A percentile compares a stretch with the other conserved stretches of the same genome.
Conservation (phyloP, 2,888 invertebrate genomes). For the Cosmia pyralina region DNA sequence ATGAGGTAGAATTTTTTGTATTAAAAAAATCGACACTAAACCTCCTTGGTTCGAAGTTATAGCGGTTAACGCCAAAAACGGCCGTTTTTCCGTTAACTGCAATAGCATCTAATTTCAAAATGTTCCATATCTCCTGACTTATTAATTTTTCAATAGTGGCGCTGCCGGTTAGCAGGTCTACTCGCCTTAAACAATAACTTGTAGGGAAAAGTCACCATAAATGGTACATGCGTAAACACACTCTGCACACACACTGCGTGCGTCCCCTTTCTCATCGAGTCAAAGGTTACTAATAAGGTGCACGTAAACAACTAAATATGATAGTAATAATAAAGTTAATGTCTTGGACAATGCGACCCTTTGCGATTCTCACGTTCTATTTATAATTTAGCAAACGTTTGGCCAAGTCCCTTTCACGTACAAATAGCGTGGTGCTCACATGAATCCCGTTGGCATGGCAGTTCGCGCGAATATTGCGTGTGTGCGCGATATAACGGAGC, state of each 20-base stretch:
- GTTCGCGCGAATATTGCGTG: conserved; percentile 75
- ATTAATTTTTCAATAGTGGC: no score
- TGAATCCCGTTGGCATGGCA: conserved; percentile 71
- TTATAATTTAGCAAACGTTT: conserved; percentile 44
- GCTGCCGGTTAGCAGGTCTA: no score
- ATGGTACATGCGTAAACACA: conserved; percentile 48
- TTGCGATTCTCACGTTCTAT: conserved; percentile 44
- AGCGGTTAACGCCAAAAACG: no score
- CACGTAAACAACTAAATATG: conserved; percentile 50
- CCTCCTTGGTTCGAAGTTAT: no score
- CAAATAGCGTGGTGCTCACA: conserved; percentile 51
- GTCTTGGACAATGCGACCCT: conserved; percentile 39
- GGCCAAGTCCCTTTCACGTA: conserved; percentile 37
- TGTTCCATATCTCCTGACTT: no score
- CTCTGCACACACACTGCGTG: conserved; percentile 37
- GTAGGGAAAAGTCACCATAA: conserved; percentile 47
- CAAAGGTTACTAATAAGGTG: conserved; percentile 61
- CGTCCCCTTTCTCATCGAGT: conserved; percentile 57
- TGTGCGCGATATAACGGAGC: conserved; percentile 77
- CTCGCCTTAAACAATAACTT: conserved; percentile 33
- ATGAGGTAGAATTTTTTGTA: no score
- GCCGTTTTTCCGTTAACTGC: no score
- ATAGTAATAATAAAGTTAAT: conserved; percentile 43
- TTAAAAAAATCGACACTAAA: no score
- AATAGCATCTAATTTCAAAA: no score